Evolutionary conservation across 2,888 invertebrate genomes (phyloP).

Genomic region (Melipona beecheii): DNA sequence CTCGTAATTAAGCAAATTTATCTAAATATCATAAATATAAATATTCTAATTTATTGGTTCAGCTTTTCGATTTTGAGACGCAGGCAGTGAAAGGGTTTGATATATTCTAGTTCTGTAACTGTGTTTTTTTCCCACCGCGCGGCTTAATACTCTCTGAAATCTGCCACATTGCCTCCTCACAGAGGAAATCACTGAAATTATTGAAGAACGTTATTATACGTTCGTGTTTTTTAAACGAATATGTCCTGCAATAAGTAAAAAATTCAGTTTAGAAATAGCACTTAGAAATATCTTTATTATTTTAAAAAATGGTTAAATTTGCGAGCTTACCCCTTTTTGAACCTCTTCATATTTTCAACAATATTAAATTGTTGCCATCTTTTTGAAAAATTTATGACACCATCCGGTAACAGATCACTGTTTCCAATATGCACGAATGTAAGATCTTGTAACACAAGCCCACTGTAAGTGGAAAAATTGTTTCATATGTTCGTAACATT

Average conservation of each 20-base stretch:
- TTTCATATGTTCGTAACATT: not conserved
- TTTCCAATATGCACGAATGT: slow-evolving; percentile 99
- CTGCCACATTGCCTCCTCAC: slow-evolving; percentile 99
- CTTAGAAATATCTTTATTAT: not conserved
- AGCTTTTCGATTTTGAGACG: slow-evolving; percentile 70
- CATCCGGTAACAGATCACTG: slow-evolving; percentile 94
- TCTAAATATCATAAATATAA: slow-evolving; percentile 61
- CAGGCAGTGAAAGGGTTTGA: slow-evolving; percentile 75
- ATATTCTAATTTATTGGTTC: slow-evolving; percentile 63
- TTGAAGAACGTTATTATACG: slow-evolving; percentile 97
- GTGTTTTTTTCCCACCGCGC: slow-evolving; percentile 88
- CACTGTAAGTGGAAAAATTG: slow-evolving; percentile 86
- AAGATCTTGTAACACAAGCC: slow-evolving; percentile 98
- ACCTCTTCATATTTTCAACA: slow-evolving; percentile 98
- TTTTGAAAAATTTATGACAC: slow-evolving; percentile 97
- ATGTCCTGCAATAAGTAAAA: slow-evolving; percentile 88
- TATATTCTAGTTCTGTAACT: slow-evolving; percentile 79
- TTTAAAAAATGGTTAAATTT: not conserved
- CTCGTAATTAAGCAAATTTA: slow-evolving; percentile 47
- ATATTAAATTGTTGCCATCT: slow-evolving; percentile 99
- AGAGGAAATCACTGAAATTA: slow-evolving; percentile 97
- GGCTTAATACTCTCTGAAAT: slow-evolving; percentile 99
- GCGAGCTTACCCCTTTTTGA: slow-evolving; percentile 94
- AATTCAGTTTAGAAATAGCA: not conserved
- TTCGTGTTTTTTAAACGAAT: slow-evolving; percentile 96